A percentile compares a stretch with the other conserved stretches of the same genome.
Conservation (phyloP, 2,888 invertebrate genomes). For the Mythimna vitellina region DNA sequence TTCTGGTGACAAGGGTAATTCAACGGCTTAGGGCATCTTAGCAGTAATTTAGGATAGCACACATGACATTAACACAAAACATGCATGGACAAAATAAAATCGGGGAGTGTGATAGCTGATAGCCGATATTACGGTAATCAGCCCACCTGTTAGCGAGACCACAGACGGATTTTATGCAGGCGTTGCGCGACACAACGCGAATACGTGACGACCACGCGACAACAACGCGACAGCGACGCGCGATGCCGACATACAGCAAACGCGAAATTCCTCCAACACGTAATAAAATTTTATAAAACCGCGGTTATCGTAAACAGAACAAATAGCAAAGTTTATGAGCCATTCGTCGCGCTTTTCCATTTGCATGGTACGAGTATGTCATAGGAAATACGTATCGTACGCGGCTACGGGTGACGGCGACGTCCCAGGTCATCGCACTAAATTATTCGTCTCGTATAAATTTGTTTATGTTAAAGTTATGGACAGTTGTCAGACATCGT, state of each 20-base stretch:
- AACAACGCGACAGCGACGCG: conserved; percentile 40
- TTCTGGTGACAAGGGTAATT: conserved; percentile 38
- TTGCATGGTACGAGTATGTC: conserved; percentile 84
- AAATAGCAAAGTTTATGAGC: conserved; percentile 88
- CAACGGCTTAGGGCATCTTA: conserved; percentile 42
- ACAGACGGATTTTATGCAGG: conserved; percentile 53
- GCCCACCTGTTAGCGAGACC: conserved; percentile 60
- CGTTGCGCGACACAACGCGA: conserved; percentile 43
- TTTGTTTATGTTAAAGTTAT: conserved; percentile 71
- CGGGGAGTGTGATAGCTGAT: conserved; percentile 45
- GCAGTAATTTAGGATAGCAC: conserved; percentile 33
- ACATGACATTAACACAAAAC: conserved; percentile 29
- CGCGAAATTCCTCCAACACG: conserved; percentile 76
- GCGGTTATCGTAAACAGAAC: conserved; percentile 89
- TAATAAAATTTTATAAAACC: conserved; percentile 87
- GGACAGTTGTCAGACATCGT: conserved; percentile 65
- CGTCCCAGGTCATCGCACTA: conserved; percentile 70
- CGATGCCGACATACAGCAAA: conserved; percentile 66
- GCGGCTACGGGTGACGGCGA: conserved; percentile 71
- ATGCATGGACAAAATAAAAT: conserved; percentile 32
- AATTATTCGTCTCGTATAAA: conserved; percentile 70
- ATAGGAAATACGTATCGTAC: conserved; percentile 71
- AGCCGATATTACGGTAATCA: conserved; percentile 41
- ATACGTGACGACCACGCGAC: conserved; percentile 62
- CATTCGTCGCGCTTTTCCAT: conserved; percentile 86